These are phyloP conservation scores for Scalopus aquaticus DNA, from an alignment of 2,113 vertebrate genomes.

Conservation along the genomic window DNA sequence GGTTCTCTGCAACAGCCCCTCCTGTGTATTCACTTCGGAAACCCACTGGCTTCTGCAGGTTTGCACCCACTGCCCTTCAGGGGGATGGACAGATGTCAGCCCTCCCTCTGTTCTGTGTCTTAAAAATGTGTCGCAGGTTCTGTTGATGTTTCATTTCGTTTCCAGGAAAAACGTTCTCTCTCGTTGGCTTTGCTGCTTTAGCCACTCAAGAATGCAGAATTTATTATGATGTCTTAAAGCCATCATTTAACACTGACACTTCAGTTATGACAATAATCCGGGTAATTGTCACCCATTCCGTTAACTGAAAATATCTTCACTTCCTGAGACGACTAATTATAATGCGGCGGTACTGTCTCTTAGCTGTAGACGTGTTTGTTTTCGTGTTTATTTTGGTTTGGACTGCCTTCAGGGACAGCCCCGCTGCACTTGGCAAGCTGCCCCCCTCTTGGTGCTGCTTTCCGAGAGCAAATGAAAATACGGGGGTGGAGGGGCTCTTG, in stretches of 20 bases:
- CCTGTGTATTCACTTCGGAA: slow-evolving; percentile 41
- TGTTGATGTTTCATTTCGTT: slow-evolving; percentile 68
- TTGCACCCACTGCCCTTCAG: no score
- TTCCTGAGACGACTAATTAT: slow-evolving; percentile 80
- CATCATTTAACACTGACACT: slow-evolving; percentile 77
- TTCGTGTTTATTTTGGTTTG: slow-evolving; percentile 70
- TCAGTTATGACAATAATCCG: slow-evolving; percentile 81
- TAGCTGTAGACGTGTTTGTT: slow-evolving; percentile 74
- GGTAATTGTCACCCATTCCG: slow-evolving; percentile 77
- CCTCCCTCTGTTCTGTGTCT: background rate
- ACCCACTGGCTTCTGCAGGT: background rate
- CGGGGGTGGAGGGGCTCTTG: background rate
- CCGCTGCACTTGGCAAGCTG: slow-evolving; percentile 43
- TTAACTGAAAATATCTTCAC: slow-evolving; percentile 81
- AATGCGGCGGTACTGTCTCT: slow-evolving; percentile 68
- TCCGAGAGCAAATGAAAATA: slow-evolving; percentile 67
- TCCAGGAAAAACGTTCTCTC: slow-evolving; percentile 57
- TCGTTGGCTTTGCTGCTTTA: slow-evolving; percentile 73
- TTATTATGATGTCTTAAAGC: slow-evolving; percentile 82
- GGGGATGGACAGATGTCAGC: background rate
- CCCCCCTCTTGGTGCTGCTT: slow-evolving; percentile 44
- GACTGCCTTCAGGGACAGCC: slow-evolving; percentile 72
- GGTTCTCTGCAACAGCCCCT: slow-evolving; percentile 38
- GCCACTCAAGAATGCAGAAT: slow-evolving; percentile 80
- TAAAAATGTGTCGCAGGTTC: background rate